Base-by-base conservation (phyloP, 2,797 vertebrate genomes). In the Acanthurus leucopareius region DNA sequence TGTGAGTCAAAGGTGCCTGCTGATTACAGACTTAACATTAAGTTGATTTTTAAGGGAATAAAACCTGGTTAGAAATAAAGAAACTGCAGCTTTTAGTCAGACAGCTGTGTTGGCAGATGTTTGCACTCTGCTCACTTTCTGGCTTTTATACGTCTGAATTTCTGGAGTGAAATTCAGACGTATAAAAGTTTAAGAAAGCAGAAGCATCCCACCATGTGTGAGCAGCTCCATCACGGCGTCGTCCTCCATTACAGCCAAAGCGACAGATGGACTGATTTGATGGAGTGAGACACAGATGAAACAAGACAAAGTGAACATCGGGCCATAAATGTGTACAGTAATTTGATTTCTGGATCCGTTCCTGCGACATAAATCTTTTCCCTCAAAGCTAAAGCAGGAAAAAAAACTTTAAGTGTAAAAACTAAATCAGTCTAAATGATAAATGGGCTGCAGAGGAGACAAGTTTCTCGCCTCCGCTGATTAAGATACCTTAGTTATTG, bases 211-310 rank as follows among this genome's bases (percentile, higher is more conserved):
- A 44, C 59, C 53, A 59, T 22, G 73, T 73, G 69, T 62, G 73
- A 75, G 64, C 51, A 76, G 60, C 60, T 25, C 48, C 17, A 51
- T 69, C 71, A 61, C 80, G 72, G 78, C 35, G 0, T 1, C 22
- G 48, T 63, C 63, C 63, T 28, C 53, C 9, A 69, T 11, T 9
- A 40, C 53, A 73, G 75, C 74, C 73, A 69, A 67, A 48, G 82
- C 42, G 82, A 83, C 79, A 78, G 72, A 78, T 68, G 79, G 73
- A 72, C 76, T 62, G 44, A 65, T 79, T 2, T 54, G 70, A 38
- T 19, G 38, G 38, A 64, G 51, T 32, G 25, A 49, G 35, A 35
- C 76, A 77, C 17, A 75, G 68, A 76, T 19, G 69, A 22, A 54
- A 72, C 3, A 6, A 61, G 59, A 22, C 53, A 68, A 40, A 66